phyloP scores from a whole-genome alignment of 2,797 vertebrate genomes.

The Myotis planiceps region DNA sequence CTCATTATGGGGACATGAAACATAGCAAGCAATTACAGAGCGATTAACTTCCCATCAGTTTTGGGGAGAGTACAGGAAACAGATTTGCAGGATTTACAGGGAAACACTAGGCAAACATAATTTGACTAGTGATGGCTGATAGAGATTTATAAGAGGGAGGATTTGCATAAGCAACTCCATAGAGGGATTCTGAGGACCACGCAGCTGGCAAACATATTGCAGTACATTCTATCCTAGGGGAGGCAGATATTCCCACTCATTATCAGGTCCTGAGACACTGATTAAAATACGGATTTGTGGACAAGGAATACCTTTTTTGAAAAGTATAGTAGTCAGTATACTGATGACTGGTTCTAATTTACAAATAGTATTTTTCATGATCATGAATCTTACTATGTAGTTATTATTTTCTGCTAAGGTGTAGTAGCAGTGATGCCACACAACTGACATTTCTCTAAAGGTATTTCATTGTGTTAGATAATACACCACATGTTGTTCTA shows the following conservation, averaged over 20 bases:
- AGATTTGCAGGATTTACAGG: conserved; percentile 73
- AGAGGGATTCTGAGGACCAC: conserved; percentile 65
- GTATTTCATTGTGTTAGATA: not conserved
- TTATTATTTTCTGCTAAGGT: not conserved
- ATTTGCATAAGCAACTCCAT: conserved; percentile 70
- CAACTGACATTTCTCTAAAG: not conserved
- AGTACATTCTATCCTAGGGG: not conserved
- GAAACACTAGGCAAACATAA: conserved; percentile 73
- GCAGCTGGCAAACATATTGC: not conserved
- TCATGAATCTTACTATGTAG: not conserved
- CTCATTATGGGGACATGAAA: conserved; percentile 69
- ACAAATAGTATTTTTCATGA: not conserved
- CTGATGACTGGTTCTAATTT: not conserved
- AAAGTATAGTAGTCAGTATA: conserved; percentile 23
- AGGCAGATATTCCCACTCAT: not conserved
- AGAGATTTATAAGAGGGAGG: conserved; percentile 72
- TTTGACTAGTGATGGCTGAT: conserved; percentile 73
- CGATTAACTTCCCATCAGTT: conserved; percentile 74
- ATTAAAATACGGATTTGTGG: conserved; percentile 27
- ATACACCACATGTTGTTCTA: not conserved
- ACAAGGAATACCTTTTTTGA: not conserved
- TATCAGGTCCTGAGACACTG: conserved; percentile 36
- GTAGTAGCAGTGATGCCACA: not conserved
- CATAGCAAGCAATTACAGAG: conserved; percentile 73
- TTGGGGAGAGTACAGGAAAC: conserved; percentile 68